Evolutionary conservation across 1,140 invertebrate genomes (phyloP), one percentile per base, ranked within the genome.

Genomic region (Lutraria rhynchaena): DNA sequence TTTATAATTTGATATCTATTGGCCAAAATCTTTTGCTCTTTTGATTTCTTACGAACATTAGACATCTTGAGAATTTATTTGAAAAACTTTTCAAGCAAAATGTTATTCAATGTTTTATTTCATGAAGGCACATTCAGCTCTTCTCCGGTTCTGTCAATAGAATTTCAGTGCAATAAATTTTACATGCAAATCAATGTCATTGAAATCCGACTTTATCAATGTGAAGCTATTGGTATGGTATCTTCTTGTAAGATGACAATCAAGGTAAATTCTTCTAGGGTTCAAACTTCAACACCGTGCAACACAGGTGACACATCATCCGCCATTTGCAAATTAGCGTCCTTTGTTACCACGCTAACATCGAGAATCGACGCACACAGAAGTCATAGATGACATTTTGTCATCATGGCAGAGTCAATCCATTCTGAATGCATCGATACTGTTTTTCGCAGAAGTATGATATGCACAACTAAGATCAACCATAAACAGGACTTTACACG

Each of bases 1-100:
- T 87, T 89, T 35, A 90, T 86, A 51, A 92, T 82, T 71, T 90
- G 84, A 82, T 92, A 93, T 76, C 92, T 86, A 67, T 92, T 91
- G 19, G 87, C 91, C 24, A 91, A 70, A 22, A 91, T 67, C 75
- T 65, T 85, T 83, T 17, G 86, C 41, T 60, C 88, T 84, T 58
- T 89, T 88, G 13, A 84, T 81, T 22, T 87, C 76, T 29, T 69
- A 53, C 49, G 37, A n/a, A 17, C 65, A 5, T 49, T 46, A 53
- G 29, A 58, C 44, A 51, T 69, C 44, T 51, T 22, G 19, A 37
- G n/a, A 53, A n/a, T n/a, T n/a, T n/a, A n/a, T n/a, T n/a, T n/a
- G n/a, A n/a, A n/a, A n/a, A n/a, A n/a, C n/a, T n/a, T n/a, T n/a
- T n/a, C n/a, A n/a, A n/a, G n/a, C n/a, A n/a, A n/a, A n/a, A n/a